Conservation (phyloP, 2,888 invertebrate species). For the Lasioglossum calceatum region DNA sequence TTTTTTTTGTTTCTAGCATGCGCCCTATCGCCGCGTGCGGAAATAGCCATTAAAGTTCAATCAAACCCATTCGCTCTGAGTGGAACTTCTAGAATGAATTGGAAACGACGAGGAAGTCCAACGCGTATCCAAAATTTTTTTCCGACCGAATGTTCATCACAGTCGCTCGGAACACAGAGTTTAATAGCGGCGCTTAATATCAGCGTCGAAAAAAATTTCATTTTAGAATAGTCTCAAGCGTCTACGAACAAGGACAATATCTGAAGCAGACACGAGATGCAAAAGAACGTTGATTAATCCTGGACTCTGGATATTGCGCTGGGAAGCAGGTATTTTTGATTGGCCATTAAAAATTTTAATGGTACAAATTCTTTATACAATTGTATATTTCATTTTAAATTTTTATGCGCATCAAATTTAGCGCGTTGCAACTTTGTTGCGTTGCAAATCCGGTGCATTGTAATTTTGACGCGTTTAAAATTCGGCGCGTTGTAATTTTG, state of each 20-base stretch:
- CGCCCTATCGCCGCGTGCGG: neutral
- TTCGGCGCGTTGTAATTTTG: neutral
- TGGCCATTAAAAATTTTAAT: too few relatives aligned
- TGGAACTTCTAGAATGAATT: slow-evolving; percentile 22
- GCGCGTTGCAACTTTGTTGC: neutral
- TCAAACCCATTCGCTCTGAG: slow-evolving; percentile 39
- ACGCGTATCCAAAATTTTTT: neutral
- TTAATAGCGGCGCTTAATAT: slow-evolving; percentile 6
- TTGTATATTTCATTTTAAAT: too few relatives aligned
- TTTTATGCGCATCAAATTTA: too few relatives aligned
- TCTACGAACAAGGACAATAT: slow-evolving; percentile 1
- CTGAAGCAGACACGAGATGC: neutral
- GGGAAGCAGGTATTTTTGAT: too few relatives aligned
- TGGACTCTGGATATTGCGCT: neutral
- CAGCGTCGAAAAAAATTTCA: slow-evolving; percentile 31
- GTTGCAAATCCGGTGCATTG: neutral
- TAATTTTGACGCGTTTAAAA: too few relatives aligned
- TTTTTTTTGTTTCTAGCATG: slow-evolving; percentile 8
- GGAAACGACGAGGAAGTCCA: neutral
- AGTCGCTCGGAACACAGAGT: slow-evolving; percentile 17
- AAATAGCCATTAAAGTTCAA: slow-evolving; percentile 46
- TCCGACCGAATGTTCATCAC: neutral
- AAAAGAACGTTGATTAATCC: neutral
- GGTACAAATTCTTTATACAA: too few relatives aligned
- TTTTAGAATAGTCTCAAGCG: slow-evolving; percentile 27